Conservation (phyloP, 2,113 vertebrate genomes). For the Platycercus adscitus region DNA sequence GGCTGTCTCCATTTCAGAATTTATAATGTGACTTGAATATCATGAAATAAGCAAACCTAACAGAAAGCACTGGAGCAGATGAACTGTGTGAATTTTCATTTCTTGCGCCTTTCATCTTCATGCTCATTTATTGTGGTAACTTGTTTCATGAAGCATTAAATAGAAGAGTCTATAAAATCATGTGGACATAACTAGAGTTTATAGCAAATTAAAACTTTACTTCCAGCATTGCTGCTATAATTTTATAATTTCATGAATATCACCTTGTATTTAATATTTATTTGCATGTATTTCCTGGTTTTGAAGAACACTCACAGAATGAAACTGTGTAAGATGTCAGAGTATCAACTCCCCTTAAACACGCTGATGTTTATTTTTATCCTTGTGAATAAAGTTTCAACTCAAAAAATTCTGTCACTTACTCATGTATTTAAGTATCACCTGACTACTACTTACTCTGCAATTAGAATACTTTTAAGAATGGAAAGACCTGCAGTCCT, state of each 20-base stretch:
- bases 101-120: slow-evolving; percentile 37
- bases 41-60: slow-evolving; percentile 16
- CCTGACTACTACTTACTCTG: background rate
- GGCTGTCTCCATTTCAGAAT: slow-evolving; percentile 2
- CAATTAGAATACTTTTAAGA: background rate
- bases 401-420: background rate
- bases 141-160: slow-evolving; percentile 30
- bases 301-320: background rate
- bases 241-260: background rate
- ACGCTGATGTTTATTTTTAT: background rate
- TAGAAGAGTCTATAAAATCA: background rate
- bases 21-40: background rate
- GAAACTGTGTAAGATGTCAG: background rate
- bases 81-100: slow-evolving; percentile 7
- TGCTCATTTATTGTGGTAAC: background rate
- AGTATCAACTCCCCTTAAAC: background rate
- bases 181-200: background rate
- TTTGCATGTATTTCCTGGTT: slow-evolving; percentile 52
- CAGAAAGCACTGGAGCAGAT: slow-evolving; percentile 52
- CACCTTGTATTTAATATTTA: slow-evolving; percentile 57
- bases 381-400: slow-evolving; percentile 40
- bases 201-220: slow-evolving; percentile 7
- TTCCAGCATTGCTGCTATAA: slow-evolving; percentile 40
- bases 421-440: background rate
- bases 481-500: background rate